A percentile compares a stretch with the other conserved stretches of the same genome.
Conservation (phyloP, 2,888 invertebrate species). For the Sipha maydis region DNA sequence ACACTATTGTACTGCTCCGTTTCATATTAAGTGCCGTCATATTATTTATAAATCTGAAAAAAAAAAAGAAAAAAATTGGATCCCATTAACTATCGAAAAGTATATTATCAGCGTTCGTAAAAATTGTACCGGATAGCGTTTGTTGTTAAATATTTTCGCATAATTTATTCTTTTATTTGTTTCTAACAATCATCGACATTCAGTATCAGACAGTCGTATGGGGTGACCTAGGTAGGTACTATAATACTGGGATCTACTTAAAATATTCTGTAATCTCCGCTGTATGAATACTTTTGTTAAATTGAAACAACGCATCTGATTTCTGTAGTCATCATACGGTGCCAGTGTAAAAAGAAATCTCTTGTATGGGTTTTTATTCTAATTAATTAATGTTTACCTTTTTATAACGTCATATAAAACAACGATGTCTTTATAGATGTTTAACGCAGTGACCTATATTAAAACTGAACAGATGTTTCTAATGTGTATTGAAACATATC, state of each 20-base stretch:
- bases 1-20: background rate
- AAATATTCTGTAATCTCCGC: background rate
- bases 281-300: no score
- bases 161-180: background rate
- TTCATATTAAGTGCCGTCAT: background rate
- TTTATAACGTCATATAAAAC: background rate
- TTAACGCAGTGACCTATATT: slow-evolving; percentile 33
- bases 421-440: background rate
- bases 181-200: background rate
- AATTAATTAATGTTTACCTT: slow-evolving; percentile 6
- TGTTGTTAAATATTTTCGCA: background rate
- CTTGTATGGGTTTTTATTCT: background rate
- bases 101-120: background rate
- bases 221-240: no score
- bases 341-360: background rate
- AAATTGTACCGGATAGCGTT: background rate
- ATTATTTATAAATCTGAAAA: background rate
- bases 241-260: no score
- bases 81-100: background rate
- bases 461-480: slow-evolving; percentile 29
- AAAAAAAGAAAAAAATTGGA: background rate
- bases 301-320: no score
- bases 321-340: no score
- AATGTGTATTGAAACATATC: slow-evolving; percentile 11
- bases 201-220: no score